A percentile compares a stretch with the other conserved stretches of the same genome.
Conservation (phyloP, 2,888 invertebrate species). For the Zaprionus lineosus region DNA sequence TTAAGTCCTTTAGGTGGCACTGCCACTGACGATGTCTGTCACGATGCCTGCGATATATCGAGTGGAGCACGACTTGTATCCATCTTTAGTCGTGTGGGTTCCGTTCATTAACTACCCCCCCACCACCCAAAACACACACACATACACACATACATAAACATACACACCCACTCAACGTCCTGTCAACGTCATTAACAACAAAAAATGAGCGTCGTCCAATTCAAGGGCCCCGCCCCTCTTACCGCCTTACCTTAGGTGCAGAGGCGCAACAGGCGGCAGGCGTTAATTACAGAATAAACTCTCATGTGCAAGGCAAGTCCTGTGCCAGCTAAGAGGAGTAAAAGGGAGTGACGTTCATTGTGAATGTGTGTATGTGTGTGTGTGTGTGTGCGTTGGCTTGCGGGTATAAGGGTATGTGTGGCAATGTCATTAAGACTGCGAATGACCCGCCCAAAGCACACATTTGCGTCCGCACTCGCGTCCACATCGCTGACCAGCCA, state of each 20-base stretch:
- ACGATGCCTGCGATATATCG: not conserved
- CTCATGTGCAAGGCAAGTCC: conserved; percentile 58
- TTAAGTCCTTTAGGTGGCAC: no score
- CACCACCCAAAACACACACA: not conserved
- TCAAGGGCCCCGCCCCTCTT: not conserved
- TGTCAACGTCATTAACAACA: conserved; percentile 78
- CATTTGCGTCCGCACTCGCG: conserved; percentile 66
- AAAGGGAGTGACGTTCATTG: not conserved
- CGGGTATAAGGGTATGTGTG: conserved; percentile 29
- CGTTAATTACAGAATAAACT: conserved; percentile 83
- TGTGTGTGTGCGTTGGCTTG: not conserved
- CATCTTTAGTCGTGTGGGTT: conserved; percentile 25
- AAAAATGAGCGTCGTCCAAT: conserved; percentile 36
- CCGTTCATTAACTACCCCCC: no score
- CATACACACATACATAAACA: not conserved
- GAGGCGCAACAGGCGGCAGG: conserved; percentile 79
- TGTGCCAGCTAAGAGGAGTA: conserved; percentile 26
- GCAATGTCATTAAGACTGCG: conserved; percentile 73
- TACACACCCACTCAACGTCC: conserved; percentile 43
- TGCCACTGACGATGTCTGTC: no score
- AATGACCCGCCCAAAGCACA: conserved; percentile 76
- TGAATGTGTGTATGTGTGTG: not conserved
- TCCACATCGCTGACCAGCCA: conserved; percentile 59
- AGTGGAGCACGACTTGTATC: conserved; percentile 2
- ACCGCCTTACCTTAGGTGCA: conserved; percentile 51